phyloP scores from a whole-genome alignment of 2,797 vertebrate genomes.

The Nyctalus aviator region DNA sequence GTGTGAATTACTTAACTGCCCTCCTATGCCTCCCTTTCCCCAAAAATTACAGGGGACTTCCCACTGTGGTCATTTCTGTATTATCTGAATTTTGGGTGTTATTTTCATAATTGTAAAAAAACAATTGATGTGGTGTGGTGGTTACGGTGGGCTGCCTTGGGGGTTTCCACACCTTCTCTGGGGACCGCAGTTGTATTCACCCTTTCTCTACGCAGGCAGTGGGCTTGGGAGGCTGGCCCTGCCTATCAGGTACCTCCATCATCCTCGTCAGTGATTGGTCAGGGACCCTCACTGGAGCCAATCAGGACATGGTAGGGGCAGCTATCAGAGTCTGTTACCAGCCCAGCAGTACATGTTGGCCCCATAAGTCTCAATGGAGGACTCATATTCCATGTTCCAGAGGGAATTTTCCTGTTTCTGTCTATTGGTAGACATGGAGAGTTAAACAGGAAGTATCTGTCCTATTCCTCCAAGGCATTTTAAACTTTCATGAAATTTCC shows the following conservation, averaged over 20 bases:
- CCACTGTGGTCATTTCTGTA: neutral
- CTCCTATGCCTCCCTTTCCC: neutral
- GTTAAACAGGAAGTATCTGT: neutral
- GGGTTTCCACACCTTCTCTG: neutral
- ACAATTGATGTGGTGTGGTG: neutral
- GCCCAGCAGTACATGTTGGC: neutral
- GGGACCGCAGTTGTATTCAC: neutral
- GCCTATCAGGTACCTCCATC: neutral
- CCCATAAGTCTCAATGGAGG: neutral
- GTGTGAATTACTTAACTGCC: accelerated
- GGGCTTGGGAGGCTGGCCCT: neutral
- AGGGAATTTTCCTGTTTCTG: neutral
- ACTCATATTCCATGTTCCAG: neutral
- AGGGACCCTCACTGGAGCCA: neutral
- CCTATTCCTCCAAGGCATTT: neutral
- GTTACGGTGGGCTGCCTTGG: neutral
- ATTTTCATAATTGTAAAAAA: constrained; percentile 3
- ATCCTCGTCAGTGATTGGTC: neutral
- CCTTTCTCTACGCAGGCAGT: neutral
- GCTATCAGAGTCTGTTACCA: neutral
- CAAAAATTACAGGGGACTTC: neutral
- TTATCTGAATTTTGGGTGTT: neutral
- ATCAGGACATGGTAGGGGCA: neutral
- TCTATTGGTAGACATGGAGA: neutral
- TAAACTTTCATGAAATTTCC: neutral